These are phyloP conservation scores for Bufo gargarizans DNA, from an alignment of 2,113 vertebrate genomes.

Conservation along the genomic window DNA sequence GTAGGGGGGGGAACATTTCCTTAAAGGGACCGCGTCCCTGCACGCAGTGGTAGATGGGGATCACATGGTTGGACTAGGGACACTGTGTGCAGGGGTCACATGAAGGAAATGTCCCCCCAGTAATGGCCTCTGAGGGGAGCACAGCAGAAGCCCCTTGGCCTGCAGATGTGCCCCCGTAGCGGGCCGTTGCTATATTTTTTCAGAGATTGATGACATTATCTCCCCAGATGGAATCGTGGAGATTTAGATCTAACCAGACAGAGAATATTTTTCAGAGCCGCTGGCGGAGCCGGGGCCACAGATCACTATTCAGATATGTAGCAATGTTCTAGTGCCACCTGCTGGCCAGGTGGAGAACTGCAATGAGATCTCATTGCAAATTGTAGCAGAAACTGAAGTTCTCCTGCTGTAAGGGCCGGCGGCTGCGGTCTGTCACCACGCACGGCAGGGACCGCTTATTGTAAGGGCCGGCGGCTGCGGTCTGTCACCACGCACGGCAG, in stretches of 20 bases:
- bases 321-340: conserved; percentile 29
- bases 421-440: neutral
- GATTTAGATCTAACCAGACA: conserved; percentile 5
- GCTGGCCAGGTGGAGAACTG: conserved; percentile 48
- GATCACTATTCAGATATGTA: conserved; percentile 25
- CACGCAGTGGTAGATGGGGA: neutral
- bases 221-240: neutral
- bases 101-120: neutral
- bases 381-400: conserved; percentile 1
- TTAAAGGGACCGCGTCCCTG: neutral
- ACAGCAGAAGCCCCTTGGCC: neutral
- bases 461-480: neutral
- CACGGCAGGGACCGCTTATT: neutral
- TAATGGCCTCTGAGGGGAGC: neutral
- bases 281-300: conserved; percentile 47
- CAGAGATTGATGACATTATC: conserved; percentile 5
- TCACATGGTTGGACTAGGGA: neutral
- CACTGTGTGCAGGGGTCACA: neutral
- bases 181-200: conserved; percentile 5
- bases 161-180: neutral
- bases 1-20: neutral
- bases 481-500: neutral
- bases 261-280: conserved; percentile 50
- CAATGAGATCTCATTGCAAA: neutral
- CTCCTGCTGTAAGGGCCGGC: neutral